Base-by-base conservation (phyloP, 2,888 invertebrate species). In the Cantharis flavilabris region DNA sequence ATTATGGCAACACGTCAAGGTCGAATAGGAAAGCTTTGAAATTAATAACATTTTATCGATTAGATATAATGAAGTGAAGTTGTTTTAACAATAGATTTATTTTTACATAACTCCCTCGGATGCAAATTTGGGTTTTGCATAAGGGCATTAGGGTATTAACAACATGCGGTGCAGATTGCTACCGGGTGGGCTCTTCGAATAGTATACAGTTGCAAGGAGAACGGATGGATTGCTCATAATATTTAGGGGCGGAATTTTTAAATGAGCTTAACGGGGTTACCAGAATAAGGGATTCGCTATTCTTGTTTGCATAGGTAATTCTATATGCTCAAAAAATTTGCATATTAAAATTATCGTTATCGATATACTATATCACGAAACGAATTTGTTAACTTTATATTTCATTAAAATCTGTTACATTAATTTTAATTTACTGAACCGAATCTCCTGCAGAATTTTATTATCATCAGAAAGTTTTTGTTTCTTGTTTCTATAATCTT, bases 181-280 rank as follows among this genome's bases (percentile, higher is more conserved):
- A 69, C 80, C 75, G 77, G 76, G 78, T 73, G 78, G 77, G 78
- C 78, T 73, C 73, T 64, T 70, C 75, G 75, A 72, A 78, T 78
- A 70, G 73, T 73, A 78, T 76, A 73, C 78, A 75, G 77, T 73
- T 69, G 75, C 72, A 69, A 75, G 78, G 73, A 80, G 79, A 49
- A 49, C 49, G 49, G 80, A 82, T 81, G 80, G 79, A 49, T 67
- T 16, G 65, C 73, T 69, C 81, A 81, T 81, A 81, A 82, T 82
- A 79, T 82, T 82, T 80, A 82, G 83, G 85, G 85, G 85, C 84
- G 85, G 85, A 84, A 85, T 85, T 85, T 84, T 84, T 83, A 84
- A 84, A 83, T 81, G 81, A 80, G 83, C 82, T 84, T 82, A 82
- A 80, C 78, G 26, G 49, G 28, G 69, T 72, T 64, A 71, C 20